Conservation (phyloP, 2,113 vertebrate genomes). For the Megaptera novaeangliae region DNA sequence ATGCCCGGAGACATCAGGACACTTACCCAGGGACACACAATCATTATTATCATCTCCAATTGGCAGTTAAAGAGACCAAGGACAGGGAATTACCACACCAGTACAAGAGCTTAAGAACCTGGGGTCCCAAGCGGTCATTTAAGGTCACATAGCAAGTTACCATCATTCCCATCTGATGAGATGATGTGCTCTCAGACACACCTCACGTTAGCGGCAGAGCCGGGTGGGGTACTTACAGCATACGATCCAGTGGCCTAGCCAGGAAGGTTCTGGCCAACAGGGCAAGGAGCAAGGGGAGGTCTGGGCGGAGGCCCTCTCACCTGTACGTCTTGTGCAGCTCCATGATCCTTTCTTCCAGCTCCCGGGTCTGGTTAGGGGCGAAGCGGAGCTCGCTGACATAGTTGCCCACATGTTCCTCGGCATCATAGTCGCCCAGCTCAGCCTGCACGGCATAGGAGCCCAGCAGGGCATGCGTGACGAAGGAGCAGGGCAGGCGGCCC, state of each 20-base stretch:
- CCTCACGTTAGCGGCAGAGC: not conserved
- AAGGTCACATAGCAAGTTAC: not conserved
- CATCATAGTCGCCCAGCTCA: slow-evolving; percentile 94
- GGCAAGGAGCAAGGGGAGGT: not conserved
- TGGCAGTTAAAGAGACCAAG: not conserved
- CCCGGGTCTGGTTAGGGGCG: slow-evolving; percentile 94
- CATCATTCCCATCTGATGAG: not conserved
- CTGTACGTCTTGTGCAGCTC: slow-evolving; percentile 97
- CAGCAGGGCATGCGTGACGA: slow-evolving; percentile 95
- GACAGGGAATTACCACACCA: not conserved
- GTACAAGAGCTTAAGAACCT: not conserved
- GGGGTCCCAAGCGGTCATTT: not conserved
- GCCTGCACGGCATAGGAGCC: slow-evolving; percentile 97
- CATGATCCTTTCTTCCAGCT: slow-evolving; percentile 97
- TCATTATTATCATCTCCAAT: not conserved
- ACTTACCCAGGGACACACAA: not conserved
- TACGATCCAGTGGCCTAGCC: not conserved
- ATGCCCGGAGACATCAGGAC: not conserved
- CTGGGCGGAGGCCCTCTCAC: slow-evolving; percentile 73
- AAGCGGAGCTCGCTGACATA: slow-evolving; percentile 95
- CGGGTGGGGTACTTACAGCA: not conserved
- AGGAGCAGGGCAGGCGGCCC: slow-evolving; percentile 96
- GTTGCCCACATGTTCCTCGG: slow-evolving; percentile 91
- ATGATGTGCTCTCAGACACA: not conserved
- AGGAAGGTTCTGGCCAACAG: not conserved